Base-by-base conservation (phyloP, 2,888 invertebrate genomes). In the Deroplatys truncata region DNA sequence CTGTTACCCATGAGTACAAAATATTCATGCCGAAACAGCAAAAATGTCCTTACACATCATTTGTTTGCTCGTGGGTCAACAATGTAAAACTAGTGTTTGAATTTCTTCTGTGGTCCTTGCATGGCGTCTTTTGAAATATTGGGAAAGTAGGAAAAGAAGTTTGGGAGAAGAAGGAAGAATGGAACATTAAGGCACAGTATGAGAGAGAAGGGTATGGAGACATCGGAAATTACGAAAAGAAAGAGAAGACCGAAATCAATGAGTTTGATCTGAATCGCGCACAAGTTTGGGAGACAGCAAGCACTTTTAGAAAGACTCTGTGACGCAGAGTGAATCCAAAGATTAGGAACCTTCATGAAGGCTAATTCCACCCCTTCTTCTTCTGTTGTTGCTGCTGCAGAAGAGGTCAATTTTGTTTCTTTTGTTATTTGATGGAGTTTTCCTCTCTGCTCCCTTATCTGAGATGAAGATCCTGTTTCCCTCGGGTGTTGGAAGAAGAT, bases 361-460 rank as follows among this genome's bases (percentile, higher is more conserved):
- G 25, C 86, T 29, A 86, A 86, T 86, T 86, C 86, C 43, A 82
- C 29, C 86, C 29, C 56, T 72, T 72, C 20, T 25, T 72, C 56
- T 72, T 72, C 56, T 72, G 7, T 13, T 25, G 28, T 31, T 5
- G 43, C 25, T 49, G 85, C 10, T 49, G 49, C 28, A 82, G n/a
- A 31, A 82, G 31, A 29, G 86, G 86, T 86, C 31, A 86, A 86
- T 86, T n/a, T 86, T 82, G 72, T 29, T 86, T 82, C 82, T 86
- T 72, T 86, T 82, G 86, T 82, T 86, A 29, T 56, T 56, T 20
- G 35, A 25, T 86, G 86, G 56, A 25, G 56, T 72, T 25, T 82
- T 28, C 85, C 43, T n/a, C 15, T 49, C 56, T 25, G 56, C 20
- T 72, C 56, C 56, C 20, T 72, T 72, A 72, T 72, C 56, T 72